Evolutionary conservation across 2,113 vertebrate species (phyloP), one percentile per base, ranked within the genome.

Genomic region (Cheilinus undulatus): DNA sequence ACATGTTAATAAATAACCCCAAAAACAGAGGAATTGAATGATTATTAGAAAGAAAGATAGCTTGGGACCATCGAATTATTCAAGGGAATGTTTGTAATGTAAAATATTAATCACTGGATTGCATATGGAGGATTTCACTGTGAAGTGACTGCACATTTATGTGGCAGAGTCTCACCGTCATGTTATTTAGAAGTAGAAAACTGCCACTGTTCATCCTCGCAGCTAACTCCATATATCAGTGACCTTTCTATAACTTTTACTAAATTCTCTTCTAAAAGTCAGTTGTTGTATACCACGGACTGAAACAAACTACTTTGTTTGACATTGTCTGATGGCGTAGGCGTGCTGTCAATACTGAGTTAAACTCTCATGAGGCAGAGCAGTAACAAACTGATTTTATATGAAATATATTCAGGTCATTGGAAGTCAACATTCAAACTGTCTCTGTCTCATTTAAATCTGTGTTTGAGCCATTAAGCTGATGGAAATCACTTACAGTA

Each of bases 1-100:
- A 83, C 80, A 86, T 75, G 38, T 68, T 69, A 80, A 85, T 77
- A 78, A 60, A 80, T 84, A 56, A 79, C 48, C 71, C 12, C 7
- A 45, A 54, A 38, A 75, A 51, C 2, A 62, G 51, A 73, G 42
- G 27, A 43, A 84, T 64, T 76, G 50, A 72, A 88, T 85, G 13
- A 36, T 49, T 36, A 52, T 46, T 83, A 70, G 61, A 58, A 8
- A 54, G 66, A 73, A 50, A 49, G 50, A 58, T 38, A 65, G 43
- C 43, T 61, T 30, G 10, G n/a, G 58, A 51, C 76, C 34, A 67
- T 27, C 5, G 69, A 30, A 86, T 82, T 76, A 74, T 75, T 88
- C 36, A 69, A 45, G 12, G 53, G 40, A 85, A 71, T 67, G 24
- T 66, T 78, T 2, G 61, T 80, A 88, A 89, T 87, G 65, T 76